phyloP scores from a whole-genome alignment of 2,113 vertebrate genomes.

The Scomber japonicus region DNA sequence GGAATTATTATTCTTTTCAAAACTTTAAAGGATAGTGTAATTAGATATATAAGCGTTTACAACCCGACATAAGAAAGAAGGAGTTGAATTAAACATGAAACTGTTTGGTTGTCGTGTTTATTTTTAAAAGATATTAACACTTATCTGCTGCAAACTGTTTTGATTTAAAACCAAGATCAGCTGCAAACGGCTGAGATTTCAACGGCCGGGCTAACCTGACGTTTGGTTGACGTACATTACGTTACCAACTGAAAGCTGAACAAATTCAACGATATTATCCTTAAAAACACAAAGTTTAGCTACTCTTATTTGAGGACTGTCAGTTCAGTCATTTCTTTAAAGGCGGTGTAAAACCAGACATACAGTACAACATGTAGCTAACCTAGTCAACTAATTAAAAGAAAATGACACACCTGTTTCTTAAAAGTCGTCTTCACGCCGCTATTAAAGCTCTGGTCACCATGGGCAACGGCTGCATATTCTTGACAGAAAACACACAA shows the following conservation, averaged over 20 bases:
- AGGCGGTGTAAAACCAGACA: too few species aligned
- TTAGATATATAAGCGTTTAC: not conserved
- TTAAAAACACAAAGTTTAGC: too few species aligned
- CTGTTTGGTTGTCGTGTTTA: too few species aligned
- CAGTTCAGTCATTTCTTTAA: too few species aligned
- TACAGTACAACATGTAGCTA: too few species aligned
- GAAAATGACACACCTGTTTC: slow-evolving; percentile 58
- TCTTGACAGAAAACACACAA: slow-evolving; percentile 17
- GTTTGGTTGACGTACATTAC: not conserved
- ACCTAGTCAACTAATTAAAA: too few species aligned
- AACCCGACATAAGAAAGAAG: not conserved
- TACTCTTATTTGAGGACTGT: too few species aligned
- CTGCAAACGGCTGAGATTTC: not conserved
- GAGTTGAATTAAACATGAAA: too few species aligned
- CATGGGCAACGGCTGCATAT: not conserved
- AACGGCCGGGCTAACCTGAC: not conserved
- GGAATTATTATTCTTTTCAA: not conserved
- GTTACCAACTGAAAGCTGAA: not conserved
- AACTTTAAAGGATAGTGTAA: too few species aligned
- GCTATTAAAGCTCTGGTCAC: slow-evolving; percentile 11
- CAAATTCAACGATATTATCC: too few species aligned
- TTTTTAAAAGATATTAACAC: too few species aligned
- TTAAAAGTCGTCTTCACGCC: slow-evolving; percentile 23
- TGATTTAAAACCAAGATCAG: not conserved
- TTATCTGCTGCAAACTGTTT: not conserved